Conservation (phyloP, 1,140 invertebrate species). For the Druon quercuslanigerum region DNA sequence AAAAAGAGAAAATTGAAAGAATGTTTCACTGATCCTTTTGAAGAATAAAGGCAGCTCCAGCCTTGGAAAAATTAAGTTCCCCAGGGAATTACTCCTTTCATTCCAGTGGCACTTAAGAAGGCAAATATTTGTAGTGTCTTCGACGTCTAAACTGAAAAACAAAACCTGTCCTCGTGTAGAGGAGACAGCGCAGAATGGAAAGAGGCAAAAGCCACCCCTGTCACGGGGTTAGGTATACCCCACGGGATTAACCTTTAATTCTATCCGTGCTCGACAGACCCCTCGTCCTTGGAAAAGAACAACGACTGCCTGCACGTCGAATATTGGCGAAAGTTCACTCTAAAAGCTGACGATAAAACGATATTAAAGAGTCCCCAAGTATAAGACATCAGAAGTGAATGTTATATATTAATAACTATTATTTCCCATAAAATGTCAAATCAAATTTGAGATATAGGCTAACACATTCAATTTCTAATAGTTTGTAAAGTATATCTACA, state of each 20-base stretch:
- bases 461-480: too few species aligned
- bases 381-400: too few species aligned
- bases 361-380: neutral
- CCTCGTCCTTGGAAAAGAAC: conserved; percentile 57
- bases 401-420: too few species aligned
- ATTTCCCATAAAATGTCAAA: too few species aligned
- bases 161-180: conserved; percentile 58
- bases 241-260: conserved; percentile 75
- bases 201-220: conserved; percentile 41
- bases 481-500: too few species aligned
- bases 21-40: neutral
- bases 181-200: conserved; percentile 36
- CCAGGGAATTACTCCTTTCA: conserved; percentile 47
- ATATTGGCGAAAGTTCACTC: conserved; percentile 52
- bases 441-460: too few species aligned
- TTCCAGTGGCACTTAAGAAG: conserved; percentile 64
- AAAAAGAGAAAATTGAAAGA: neutral
- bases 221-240: conserved; percentile 54
- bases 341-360: conserved; percentile 31
- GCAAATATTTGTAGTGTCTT: conserved; percentile 73
- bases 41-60: neutral
- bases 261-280: conserved; percentile 65
- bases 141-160: conserved; percentile 61
- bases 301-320: conserved; percentile 50
- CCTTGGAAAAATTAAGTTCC: neutral